Percentiles rank a stretch among this genome's conserved stretches.
These are phyloP conservation scores for Babylonia areolata DNA, from an alignment of 1,140 invertebrate genomes.

Conservation along the genomic window DNA sequence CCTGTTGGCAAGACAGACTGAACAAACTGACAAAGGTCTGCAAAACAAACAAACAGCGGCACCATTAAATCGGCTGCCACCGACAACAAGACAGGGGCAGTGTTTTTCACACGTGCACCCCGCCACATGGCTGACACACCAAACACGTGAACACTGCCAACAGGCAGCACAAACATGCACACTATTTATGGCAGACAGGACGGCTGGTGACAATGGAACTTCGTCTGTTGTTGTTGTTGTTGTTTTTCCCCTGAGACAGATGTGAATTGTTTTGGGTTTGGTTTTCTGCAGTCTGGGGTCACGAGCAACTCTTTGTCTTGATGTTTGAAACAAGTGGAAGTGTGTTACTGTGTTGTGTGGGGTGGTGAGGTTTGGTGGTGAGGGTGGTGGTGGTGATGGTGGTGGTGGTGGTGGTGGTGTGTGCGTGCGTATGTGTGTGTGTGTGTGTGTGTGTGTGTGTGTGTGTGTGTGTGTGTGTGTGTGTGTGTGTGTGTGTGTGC, in stretches of 20 bases:
- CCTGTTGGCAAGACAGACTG: no score
- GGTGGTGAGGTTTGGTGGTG: background rate
- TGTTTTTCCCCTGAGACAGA: no score
- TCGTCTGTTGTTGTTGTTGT: no score
- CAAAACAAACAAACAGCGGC: no score
- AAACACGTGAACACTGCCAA: no score
- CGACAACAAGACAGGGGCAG: no score
- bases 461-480: background rate
- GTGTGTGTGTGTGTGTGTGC: background rate
- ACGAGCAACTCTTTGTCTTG: no score
- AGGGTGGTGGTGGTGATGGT: background rate
- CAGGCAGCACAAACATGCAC: background rate
- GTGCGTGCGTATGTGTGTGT: constrained; percentile 1
- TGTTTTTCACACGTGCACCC: background rate
- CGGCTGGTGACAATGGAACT: background rate
- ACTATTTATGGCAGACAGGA: background rate
- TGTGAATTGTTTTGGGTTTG: no score
- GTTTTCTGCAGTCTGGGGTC: no score
- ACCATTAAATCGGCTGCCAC: no score
- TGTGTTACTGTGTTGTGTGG: background rate
- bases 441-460: background rate
- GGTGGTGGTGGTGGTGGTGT: background rate
- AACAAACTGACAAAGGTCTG: no score
- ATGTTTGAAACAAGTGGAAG: no score
- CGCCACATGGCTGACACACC: background rate